phyloP scores from a whole-genome alignment of 2,113 vertebrate genomes.

The Pelodiscus sinensis region DNA sequence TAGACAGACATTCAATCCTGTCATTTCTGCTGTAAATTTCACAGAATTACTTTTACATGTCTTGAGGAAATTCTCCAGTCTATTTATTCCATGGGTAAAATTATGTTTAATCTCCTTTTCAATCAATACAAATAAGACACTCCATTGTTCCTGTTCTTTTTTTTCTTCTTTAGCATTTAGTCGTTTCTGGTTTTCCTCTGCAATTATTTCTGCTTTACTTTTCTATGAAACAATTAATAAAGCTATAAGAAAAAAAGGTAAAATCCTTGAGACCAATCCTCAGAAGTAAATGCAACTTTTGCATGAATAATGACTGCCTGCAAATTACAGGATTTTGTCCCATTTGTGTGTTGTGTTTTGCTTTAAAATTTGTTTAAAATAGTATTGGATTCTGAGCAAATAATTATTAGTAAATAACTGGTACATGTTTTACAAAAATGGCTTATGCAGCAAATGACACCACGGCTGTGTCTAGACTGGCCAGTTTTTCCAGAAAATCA shows the following conservation, averaged over 20 bases:
- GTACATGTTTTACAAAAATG: background rate
- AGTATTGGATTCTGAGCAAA: background rate
- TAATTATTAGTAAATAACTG: background rate
- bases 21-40: constrained; percentile 63
- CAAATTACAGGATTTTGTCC: background rate
- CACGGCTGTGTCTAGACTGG: no score
- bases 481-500: no score
- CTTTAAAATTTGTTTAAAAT: background rate
- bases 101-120: constrained; percentile 66
- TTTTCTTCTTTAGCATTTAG: constrained; percentile 62
- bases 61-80: constrained; percentile 72
- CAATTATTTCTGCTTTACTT: constrained; percentile 71
- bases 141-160: constrained; percentile 74
- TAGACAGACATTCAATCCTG: constrained; percentile 40
- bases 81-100: constrained; percentile 65
- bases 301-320: background rate
- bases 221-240: constrained; percentile 45
- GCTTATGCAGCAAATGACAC: background rate
- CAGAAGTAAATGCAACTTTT: background rate
- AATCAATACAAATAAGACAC: constrained; percentile 23
- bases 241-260: background rate
- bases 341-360: background rate
- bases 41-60: constrained; percentile 71
- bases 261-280: background rate
- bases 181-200: constrained; percentile 70